Base-by-base conservation (phyloP, 2,888 invertebrate species). In the Drosophila colorata region DNA sequence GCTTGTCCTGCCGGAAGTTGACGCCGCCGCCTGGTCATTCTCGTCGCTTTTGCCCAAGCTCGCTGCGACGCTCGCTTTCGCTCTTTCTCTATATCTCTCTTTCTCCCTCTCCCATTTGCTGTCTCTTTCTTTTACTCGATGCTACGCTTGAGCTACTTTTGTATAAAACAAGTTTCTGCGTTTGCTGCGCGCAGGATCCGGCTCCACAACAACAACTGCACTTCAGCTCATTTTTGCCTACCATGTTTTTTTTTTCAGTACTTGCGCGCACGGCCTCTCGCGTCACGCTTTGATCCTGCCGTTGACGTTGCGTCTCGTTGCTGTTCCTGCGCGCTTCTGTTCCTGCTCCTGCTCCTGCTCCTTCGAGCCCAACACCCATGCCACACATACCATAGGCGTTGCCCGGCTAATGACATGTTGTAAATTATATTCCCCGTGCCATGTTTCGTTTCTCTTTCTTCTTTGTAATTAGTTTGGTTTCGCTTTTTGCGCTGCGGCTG, bases 211-310 rank as follows among this genome's bases (percentile, higher is more conserved):
- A 7, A 18, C 5, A 81, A 74, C 70, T 79, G 76, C 79, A 78
- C 69, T 76, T 69, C 40, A 63, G 69, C 69, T 65, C 47, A 68
- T 66, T 77, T 61, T 41, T 58, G 33, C 38, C 31, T 49, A 48
- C 37, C 40, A 49, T 58, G 76, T 84, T 64, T 69, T 63, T 84
- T 64, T 69, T 63, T 61, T 64, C 35, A 70, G 73, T 59, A 38
- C 52, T 64, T 71, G 74, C 73, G 78, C 77, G 60, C 52, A 69
- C 74, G 64, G 74, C 69, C 70, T 61, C 37, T 64, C 67, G 73
- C 67, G 87, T 88, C 84, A 88, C 84, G 87, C 88, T 87, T 88
- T 88, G 88, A 82, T 87, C 87, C 87, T 88, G 77, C 83, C 88
- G 66, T 84, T 55, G 48, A 23, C 23, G 23, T 57, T 48, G 38